phyloP scores from a whole-genome alignment of 2,888 invertebrate genomes.

The Gymnosoma rotundatum region DNA sequence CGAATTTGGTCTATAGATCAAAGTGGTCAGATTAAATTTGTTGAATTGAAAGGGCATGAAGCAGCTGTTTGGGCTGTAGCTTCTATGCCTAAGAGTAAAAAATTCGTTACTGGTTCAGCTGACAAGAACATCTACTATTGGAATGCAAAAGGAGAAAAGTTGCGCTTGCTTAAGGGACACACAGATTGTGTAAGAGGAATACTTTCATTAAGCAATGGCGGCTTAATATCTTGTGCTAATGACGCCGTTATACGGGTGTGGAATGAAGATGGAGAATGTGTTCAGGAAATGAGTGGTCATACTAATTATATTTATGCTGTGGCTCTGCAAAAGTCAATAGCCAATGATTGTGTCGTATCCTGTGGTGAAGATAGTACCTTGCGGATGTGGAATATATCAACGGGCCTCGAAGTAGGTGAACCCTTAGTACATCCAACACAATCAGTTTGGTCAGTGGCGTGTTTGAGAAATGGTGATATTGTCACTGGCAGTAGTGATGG shows the following conservation, averaged over 20 bases:
- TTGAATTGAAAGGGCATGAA: constrained; percentile 87
- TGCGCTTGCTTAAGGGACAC: constrained; percentile 89
- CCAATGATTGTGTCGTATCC: constrained; percentile 87
- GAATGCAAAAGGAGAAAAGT: constrained; percentile 87
- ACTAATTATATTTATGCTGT: constrained; percentile 93
- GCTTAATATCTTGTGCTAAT: constrained; percentile 95
- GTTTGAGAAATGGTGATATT: constrained; percentile 93
- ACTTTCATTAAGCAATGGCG: constrained; percentile 87
- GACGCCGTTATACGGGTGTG: constrained; percentile 94
- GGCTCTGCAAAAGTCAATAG: constrained; percentile 84
- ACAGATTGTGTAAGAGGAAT: constrained; percentile 93
- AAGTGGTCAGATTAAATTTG: constrained; percentile 83
- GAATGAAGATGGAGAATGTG: constrained; percentile 90
- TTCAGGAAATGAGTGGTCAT: constrained; percentile 91
- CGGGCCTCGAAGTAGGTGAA: constrained; percentile 77
- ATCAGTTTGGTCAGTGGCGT: constrained; percentile 94
- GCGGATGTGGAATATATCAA: constrained; percentile 87
- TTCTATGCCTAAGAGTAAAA: constrained; percentile 80
- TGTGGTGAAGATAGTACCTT: constrained; percentile 95
- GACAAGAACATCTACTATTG: constrained; percentile 95
- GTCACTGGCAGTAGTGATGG: constrained; percentile 95
- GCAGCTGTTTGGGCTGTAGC: constrained; percentile 94
- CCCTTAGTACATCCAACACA: constrained; percentile 87
- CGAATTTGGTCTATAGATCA: constrained; percentile 89
- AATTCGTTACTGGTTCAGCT: constrained; percentile 92